Evolutionary conservation across 2,113 vertebrate genomes (phyloP).

Genomic region (Jacana jacana): DNA sequence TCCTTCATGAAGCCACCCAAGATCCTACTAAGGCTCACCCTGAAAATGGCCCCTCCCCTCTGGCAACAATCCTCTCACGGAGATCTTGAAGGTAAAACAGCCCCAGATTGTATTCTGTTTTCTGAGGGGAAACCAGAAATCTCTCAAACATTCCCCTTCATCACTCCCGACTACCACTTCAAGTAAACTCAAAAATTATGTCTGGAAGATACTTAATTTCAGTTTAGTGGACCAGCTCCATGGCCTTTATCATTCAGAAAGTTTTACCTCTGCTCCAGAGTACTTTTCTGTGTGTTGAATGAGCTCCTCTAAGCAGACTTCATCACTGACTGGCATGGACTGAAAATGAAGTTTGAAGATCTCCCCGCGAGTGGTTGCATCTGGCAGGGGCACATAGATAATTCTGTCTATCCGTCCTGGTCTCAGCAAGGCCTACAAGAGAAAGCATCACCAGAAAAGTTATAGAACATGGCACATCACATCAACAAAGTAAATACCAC

Average conservation of each 20-base stretch:
- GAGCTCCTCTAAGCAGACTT: conserved; percentile 81
- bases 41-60: background rate
- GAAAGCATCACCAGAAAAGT: background rate
- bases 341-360: conserved; percentile 88
- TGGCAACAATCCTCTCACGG: background rate
- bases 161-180: background rate
- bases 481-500: background rate
- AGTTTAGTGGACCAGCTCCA: accelerated
- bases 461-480: background rate
- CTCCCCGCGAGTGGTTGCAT: conserved; percentile 83
- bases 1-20: background rate
- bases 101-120: background rate
- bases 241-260: background rate
- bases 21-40: background rate
- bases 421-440: conserved; percentile 89
- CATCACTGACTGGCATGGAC: conserved; percentile 81
- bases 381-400: conserved; percentile 91
- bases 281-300: conserved; percentile 83
- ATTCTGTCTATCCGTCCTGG: conserved; percentile 94
- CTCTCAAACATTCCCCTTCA: background rate
- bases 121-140: background rate
- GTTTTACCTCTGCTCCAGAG: conserved; percentile 92
- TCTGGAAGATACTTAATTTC: background rate
- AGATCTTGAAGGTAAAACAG: background rate
- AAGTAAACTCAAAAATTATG: background rate